Conservation (phyloP, 2,888 invertebrate species). For the Dorcus hopei region DNA sequence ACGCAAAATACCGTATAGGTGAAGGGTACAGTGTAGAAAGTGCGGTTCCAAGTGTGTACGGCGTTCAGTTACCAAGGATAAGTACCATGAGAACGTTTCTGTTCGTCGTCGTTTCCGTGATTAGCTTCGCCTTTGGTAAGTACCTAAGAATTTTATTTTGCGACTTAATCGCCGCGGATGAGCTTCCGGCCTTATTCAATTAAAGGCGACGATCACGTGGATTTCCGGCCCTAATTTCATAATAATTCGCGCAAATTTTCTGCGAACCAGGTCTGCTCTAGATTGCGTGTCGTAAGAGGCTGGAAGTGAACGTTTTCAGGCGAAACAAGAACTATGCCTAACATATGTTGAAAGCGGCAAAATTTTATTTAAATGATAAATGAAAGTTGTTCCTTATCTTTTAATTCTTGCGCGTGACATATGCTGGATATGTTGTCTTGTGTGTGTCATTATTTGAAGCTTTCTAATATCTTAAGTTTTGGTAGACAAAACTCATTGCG, state of each 20-base stretch:
- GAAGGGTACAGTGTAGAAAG: constrained; percentile 42
- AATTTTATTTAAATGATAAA: neutral
- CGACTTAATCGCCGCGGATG: neutral
- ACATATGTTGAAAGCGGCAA: neutral
- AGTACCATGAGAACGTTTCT: constrained; percentile 43
- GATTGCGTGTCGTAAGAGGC: no score
- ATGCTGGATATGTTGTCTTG: neutral
- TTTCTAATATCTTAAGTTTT: no score
- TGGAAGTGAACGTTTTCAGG: neutral
- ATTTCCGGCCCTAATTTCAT: neutral
- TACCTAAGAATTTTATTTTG: constrained; percentile 3
- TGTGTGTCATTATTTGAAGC: no score
- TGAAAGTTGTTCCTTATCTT: neutral
- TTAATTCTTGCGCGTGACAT: neutral
- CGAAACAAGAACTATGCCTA: neutral
- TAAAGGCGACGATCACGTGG: neutral
- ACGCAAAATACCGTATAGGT: constrained; percentile 33
- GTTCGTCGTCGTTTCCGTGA: constrained; percentile 35
- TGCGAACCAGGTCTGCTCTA: no score
- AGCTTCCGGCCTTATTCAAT: neutral
- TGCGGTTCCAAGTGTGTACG: constrained; percentile 31
- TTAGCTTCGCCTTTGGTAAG: constrained; percentile 32
- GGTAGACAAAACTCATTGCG: no score
- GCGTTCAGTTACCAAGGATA: constrained; percentile 44
- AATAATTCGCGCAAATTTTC: no score